A percentile compares a stretch with the other conserved stretches of the same genome.
phyloP scores from a whole-genome alignment of 2,113 vertebrate genomes.

The Paratilapia polleni region DNA sequence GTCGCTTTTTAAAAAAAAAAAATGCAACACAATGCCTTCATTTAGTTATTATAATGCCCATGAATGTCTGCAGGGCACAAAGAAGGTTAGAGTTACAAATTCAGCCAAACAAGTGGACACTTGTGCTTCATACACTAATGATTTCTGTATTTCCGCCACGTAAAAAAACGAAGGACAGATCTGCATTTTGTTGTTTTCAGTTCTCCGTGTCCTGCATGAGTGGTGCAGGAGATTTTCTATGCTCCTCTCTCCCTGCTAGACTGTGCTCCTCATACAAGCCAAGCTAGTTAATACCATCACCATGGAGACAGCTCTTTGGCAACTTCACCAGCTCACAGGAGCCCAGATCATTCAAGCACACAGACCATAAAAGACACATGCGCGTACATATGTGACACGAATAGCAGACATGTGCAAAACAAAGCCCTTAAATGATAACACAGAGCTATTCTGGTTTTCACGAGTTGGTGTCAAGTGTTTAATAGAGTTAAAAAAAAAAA shows the following conservation, averaged over 20 bases:
- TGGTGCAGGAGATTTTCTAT: conserved; percentile 54
- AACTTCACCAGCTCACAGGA: conserved; percentile 67
- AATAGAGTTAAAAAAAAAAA: conserved; percentile 4
- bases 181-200: conserved; percentile 41
- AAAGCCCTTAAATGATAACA: conserved; percentile 40
- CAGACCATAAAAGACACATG: conserved; percentile 54
- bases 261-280: conserved; percentile 58
- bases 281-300: conserved; percentile 76
- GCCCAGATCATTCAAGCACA: conserved; percentile 59
- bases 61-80: conserved; percentile 52
- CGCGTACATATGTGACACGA: conserved; percentile 38
- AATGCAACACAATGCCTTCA: conserved; percentile 17
- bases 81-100: conserved; percentile 19
- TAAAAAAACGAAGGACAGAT: conserved; percentile 35
- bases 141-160: background rate
- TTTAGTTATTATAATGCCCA: conserved; percentile 37
- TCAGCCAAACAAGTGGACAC: conserved; percentile 39
- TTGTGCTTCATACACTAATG: conserved; percentile 24
- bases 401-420: conserved; percentile 50
- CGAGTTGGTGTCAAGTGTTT: conserved; percentile 50
- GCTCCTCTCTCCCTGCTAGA: conserved; percentile 47
- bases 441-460: conserved; percentile 47
- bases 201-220: conserved; percentile 38
- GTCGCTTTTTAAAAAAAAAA: background rate
- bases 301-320: conserved; percentile 78